Evolutionary conservation across 37 sponge, comb jelly and placozoan genomes (phyloP).

Genomic region (Trichoplax adhaerens): DNA sequence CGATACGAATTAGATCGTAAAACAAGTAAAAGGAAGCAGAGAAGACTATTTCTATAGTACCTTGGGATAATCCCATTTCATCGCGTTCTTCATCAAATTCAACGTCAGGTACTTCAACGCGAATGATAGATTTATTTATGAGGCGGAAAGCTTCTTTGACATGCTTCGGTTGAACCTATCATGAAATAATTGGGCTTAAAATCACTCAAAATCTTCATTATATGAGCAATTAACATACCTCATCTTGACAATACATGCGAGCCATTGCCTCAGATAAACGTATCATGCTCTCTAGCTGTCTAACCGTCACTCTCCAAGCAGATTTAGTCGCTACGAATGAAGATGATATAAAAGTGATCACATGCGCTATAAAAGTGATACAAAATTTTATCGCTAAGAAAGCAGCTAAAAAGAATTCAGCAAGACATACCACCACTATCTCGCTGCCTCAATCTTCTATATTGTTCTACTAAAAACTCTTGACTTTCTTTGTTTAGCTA

Average conservation of each 20-base stretch:
- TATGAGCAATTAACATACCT: constrained; percentile 19
- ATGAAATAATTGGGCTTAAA: neutral
- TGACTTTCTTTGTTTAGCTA: constrained; percentile 61
- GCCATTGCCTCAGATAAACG: constrained; percentile 99
- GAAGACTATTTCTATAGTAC: too few species aligned
- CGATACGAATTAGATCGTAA: too few species aligned
- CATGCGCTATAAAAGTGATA: neutral
- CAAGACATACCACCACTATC: constrained; percentile 49
- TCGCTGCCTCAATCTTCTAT: constrained; percentile 78
- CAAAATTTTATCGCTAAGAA: neutral
- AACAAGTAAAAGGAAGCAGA: too few species aligned
- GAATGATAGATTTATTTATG: constrained; percentile 82
- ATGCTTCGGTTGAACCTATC: constrained; percentile 63
- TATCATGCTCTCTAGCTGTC: constrained; percentile 98
- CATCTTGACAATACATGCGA: constrained; percentile 70
- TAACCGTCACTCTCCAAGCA: constrained; percentile 92
- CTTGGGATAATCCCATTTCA: neutral
- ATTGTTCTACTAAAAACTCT: constrained; percentile 89
- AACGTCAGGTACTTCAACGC: constrained; percentile 97
- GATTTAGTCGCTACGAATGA: constrained; percentile 52
- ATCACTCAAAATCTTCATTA: too few species aligned
- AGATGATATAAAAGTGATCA: neutral
- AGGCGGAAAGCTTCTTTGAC: constrained; percentile 94
- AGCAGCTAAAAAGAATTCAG: neutral
- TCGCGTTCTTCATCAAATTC: constrained; percentile 62